These are phyloP conservation scores for Oryzias melastigma DNA, from an alignment of 2,113 vertebrate species.

Conservation along the genomic window DNA sequence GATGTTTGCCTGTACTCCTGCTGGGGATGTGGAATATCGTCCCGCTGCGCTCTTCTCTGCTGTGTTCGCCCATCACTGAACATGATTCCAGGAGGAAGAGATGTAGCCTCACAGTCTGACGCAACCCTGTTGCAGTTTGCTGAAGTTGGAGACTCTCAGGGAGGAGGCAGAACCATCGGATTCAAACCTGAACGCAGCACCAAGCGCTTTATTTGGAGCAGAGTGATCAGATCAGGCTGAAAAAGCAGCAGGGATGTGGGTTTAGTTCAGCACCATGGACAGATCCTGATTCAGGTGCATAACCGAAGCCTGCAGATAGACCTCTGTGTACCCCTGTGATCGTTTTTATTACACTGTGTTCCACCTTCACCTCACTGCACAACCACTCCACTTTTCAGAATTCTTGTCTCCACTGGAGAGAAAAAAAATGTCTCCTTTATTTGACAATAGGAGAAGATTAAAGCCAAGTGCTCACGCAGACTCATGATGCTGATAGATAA, in stretches of 20 bases:
- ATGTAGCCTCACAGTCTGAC: slow-evolving; percentile 7
- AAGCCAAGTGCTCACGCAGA: slow-evolving; percentile 10
- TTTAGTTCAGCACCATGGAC: slow-evolving; percentile 73
- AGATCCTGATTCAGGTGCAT: slow-evolving; percentile 31
- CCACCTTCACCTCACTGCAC: slow-evolving; percentile 21
- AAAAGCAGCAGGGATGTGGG: slow-evolving; percentile 5
- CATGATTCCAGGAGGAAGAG: slow-evolving; percentile 16
- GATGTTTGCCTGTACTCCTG: not conserved
- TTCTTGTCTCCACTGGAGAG: not conserved
- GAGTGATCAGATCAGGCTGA: too few relatives aligned
- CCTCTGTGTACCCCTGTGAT: slow-evolving; percentile 45
- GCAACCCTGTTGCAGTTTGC: slow-evolving; percentile 26
- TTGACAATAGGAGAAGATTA: slow-evolving; percentile 27
- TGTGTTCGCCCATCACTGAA: slow-evolving; percentile 8
- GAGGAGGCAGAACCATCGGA: not conserved
- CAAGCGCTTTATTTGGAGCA: too few relatives aligned
- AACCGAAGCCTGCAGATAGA: slow-evolving; percentile 23
- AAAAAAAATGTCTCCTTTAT: slow-evolving; percentile 6
- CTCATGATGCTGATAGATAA: not conserved
- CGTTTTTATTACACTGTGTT: slow-evolving; percentile 47
- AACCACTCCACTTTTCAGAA: slow-evolving; percentile 1
- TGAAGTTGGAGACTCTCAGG: slow-evolving; percentile 28
- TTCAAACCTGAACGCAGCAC: too few relatives aligned
- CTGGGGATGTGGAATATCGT: not conserved
- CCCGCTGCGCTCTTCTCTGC: slow-evolving; percentile 1